Conservation (phyloP, 2,113 vertebrate species). For the Asarcornis scutulata region DNA sequence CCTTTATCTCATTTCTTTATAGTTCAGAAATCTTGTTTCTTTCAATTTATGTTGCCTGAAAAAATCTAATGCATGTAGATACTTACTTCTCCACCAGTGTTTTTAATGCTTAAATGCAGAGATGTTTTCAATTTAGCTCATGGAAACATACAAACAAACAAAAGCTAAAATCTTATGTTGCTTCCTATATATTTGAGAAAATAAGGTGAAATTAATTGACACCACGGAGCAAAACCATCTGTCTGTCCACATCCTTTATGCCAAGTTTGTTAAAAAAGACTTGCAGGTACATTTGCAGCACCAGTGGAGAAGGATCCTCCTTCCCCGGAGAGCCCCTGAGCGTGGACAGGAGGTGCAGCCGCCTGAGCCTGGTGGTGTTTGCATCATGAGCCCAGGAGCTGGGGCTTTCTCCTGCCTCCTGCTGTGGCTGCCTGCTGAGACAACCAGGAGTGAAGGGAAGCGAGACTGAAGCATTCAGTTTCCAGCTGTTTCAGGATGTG, state of each 20-base stretch:
- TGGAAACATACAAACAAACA: too few species aligned
- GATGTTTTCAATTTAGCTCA: too few species aligned
- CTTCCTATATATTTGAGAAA: neutral
- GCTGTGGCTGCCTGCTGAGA: neutral
- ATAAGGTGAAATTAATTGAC: neutral
- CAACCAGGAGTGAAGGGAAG: neutral
- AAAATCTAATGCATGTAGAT: neutral
- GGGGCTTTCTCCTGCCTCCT: neutral
- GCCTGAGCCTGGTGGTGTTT: too few species aligned
- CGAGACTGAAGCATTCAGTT: too few species aligned
- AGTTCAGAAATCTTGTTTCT: neutral
- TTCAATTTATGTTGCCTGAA: neutral
- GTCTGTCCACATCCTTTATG: neutral
- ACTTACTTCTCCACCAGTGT: neutral
- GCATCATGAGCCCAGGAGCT: neutral
- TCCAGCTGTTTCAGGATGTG: neutral
- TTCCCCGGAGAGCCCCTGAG: neutral
- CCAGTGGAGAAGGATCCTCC: neutral
- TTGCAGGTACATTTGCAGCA: neutral
- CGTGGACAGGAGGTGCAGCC: too few species aligned
- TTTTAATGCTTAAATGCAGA: neutral
- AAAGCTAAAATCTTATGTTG: neutral
- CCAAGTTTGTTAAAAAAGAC: neutral
- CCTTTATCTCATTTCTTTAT: too few species aligned
- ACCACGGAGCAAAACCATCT: neutral